These are phyloP conservation scores for Monoplex corrugatus DNA, from an alignment of 2,888 invertebrate species.

Conservation along the genomic window DNA sequence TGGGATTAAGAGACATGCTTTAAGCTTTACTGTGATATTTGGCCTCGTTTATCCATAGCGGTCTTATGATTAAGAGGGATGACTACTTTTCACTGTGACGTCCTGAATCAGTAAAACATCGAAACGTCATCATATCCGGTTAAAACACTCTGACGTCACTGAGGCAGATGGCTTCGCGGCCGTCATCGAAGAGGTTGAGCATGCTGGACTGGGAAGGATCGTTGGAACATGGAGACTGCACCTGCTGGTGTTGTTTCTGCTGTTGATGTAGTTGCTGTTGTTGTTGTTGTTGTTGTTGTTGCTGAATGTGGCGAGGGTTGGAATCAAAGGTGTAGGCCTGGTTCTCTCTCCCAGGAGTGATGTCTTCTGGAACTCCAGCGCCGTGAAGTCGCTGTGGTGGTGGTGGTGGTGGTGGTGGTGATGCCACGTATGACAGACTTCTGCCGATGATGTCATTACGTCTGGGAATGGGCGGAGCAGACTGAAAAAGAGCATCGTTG, in stretches of 20 bases:
- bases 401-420: neutral
- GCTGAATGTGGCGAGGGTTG: slow-evolving; percentile 18
- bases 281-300: neutral
- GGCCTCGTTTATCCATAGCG: no score
- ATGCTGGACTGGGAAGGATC: neutral
- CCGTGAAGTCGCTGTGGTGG: neutral
- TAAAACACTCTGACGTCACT: slow-evolving; percentile 47
- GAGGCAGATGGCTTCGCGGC: slow-evolving; percentile 31
- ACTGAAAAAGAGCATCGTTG: neutral
- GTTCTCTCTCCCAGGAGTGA: slow-evolving; percentile 14
- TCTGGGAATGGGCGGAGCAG: neutral
- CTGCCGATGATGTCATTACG: slow-evolving; percentile 1
- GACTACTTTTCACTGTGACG: no score
- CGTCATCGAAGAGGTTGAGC: slow-evolving; percentile 26
- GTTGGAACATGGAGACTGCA: neutral
- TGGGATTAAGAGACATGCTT: no score
- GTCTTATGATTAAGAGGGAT: no score
- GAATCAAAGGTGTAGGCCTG: slow-evolving; percentile 42
- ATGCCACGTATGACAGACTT: no score
- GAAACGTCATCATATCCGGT: neutral
- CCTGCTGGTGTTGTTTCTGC: neutral
- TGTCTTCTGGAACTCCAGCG: neutral
- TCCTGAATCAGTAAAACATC: no score
- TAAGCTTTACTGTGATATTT: no score
- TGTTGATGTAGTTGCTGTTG: neutral